phyloP scores from a whole-genome alignment of 1,140 invertebrate species.

The Scaptomyza graminum region DNA sequence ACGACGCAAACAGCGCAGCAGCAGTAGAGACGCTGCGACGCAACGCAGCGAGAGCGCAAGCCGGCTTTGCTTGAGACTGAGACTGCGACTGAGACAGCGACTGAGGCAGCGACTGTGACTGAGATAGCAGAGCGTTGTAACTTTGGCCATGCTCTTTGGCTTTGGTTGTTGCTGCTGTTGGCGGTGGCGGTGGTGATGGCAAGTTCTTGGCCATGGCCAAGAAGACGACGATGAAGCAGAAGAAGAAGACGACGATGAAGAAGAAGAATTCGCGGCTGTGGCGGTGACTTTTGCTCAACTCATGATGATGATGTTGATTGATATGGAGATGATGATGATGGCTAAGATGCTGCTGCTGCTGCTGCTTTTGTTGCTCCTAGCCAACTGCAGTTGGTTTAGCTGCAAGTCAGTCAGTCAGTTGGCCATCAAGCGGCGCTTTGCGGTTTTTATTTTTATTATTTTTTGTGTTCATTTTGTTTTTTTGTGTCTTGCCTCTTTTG shows the following conservation, averaged over 20 bases:
- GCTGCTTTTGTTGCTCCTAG: constrained; percentile 9
- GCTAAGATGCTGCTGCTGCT: constrained; percentile 16
- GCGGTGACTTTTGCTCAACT: constrained; percentile 14
- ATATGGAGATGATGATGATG: constrained; percentile 52
- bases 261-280: constrained; percentile 54
- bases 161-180: constrained; percentile 41
- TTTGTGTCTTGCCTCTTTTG: neutral
- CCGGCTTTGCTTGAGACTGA: constrained; percentile 50
- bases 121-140: constrained; percentile 55
- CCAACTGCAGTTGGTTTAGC: constrained; percentile 32
- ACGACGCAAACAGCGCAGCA: constrained; percentile 36
- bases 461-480: no score
- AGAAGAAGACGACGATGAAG: constrained; percentile 28
- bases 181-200: constrained; percentile 44
- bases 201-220: constrained; percentile 77
- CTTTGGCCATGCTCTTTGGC: constrained; percentile 72
- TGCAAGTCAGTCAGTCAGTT: constrained; percentile 72
- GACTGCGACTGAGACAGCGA: constrained; percentile 30
- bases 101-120: constrained; percentile 31
- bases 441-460: constrained; percentile 52
- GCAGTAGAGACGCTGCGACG: constrained; percentile 10
- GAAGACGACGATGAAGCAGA: constrained; percentile 40
- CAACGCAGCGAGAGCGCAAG: constrained; percentile 43
- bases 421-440: constrained; percentile 78
- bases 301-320: constrained; percentile 49